Conservation (phyloP, 1,140 invertebrate species). For the Choristoneura fumiferana region DNA sequence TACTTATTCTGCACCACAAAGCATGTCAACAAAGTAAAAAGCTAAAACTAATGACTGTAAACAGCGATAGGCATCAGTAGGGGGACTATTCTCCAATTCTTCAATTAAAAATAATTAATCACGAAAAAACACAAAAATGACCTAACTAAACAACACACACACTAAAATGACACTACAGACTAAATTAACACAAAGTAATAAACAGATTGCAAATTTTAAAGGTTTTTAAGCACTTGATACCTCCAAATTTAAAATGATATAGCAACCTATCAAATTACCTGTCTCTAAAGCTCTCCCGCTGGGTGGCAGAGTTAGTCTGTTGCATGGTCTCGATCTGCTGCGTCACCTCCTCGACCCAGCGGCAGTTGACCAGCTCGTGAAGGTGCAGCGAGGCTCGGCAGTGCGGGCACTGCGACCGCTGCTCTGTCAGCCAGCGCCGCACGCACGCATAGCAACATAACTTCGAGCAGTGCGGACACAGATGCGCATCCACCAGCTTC, state of each 20-base stretch:
- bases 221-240: no score
- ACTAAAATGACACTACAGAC: no score
- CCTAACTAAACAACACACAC: no score
- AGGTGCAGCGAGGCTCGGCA: slow-evolving; percentile 93
- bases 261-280: slow-evolving; percentile 71
- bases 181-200: no score
- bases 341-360: slow-evolving; percentile 97
- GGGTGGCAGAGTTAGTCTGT: slow-evolving; percentile 80
- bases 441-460: slow-evolving; percentile 95
- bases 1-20: no score
- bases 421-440: slow-evolving; percentile 94
- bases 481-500: slow-evolving; percentile 93
- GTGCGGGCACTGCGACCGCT: slow-evolving; percentile 95
- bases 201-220: slow-evolving; percentile 20
- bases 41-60: no score
- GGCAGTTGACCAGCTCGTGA: slow-evolving; percentile 95
- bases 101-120: no score
- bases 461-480: slow-evolving; percentile 97
- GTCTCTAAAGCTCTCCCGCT: slow-evolving; percentile 82
- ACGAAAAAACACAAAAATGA: no score
- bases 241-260: no score
- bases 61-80: no score
- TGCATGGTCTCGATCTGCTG: slow-evolving; percentile 94
- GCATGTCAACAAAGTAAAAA: no score
- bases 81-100: no score